Evolutionary conservation across 2,888 invertebrate genomes (phyloP), one percentile per base, ranked within the genome.

Genomic region (Phlogophora meticulosa): DNA sequence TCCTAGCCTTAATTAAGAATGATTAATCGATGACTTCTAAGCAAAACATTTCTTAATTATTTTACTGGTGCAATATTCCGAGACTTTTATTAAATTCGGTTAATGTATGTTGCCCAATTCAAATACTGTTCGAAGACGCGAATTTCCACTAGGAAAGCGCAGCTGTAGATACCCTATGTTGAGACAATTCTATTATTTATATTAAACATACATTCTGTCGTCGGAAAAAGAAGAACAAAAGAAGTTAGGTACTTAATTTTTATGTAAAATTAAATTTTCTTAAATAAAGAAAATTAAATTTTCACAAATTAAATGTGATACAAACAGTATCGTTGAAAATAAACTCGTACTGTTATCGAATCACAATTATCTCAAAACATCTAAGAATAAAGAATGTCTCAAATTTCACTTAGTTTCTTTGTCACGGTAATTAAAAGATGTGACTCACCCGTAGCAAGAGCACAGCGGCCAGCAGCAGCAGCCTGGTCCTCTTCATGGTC

Each of bases 401-500:
- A 65, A 72, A 45, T 73, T 72, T 72, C 66, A 52, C 51, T 59
- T 43, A 34, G 4, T 59, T 28, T 58, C 22, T 45, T 43, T 32
- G 42, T n/a, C 24, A 38, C 7, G 7, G 15, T 58, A 59, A 49
- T 58, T 43, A 64, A 78, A 71, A 64, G 58, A 65, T 49, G 43
- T 42, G 45, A 87, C 94, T 85, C 72, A 96, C 96, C 95, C 93
- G 90, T 88, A 95, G 81, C 56, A 95, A 94, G 90, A 96, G 92
- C 92, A 93, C 90, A 83, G 91, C 94, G 82, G 95, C 84, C 85
- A 92, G 90, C 89, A 94, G 89, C 90, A 96, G 85, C 82, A 95
- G 82, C 86, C 94, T 94, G 89, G 92, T 95, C 92, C 94, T 93
- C 94, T 92, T 95, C 96, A 96, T 96, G 88, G 89, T 95, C 90